Evolutionary conservation across 1,140 invertebrate species (phyloP).

Genomic region (Drosophila albomicans): DNA sequence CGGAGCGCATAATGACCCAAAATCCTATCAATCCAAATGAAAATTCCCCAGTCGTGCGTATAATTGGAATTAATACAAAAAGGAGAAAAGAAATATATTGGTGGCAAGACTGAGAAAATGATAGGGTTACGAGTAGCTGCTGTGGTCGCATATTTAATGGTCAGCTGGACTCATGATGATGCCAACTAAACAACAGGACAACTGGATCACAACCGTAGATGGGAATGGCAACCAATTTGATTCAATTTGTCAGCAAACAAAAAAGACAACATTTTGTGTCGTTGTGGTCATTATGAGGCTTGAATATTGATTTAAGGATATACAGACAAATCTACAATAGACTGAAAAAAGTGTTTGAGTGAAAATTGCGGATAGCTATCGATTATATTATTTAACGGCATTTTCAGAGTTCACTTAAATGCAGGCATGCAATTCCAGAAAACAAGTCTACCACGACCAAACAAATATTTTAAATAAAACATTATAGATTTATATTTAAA

Average conservation of each 20-base stretch:
- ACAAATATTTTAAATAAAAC: no score
- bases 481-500: no score
- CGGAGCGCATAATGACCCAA: slow-evolving; percentile 69
- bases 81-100: slow-evolving; percentile 61
- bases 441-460: no score
- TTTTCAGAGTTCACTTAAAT: no score
- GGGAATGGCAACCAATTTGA: slow-evolving; percentile 61
- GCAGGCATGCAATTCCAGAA: background rate
- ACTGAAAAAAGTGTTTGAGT: background rate
- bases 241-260: slow-evolving; percentile 62
- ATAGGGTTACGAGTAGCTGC: slow-evolving; percentile 16
- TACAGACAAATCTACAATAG: background rate
- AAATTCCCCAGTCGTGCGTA: slow-evolving; percentile 81
- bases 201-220: slow-evolving; percentile 21
- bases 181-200: slow-evolving; percentile 1
- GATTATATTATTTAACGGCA: no score
- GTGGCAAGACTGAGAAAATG: background rate
- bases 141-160: slow-evolving; percentile 48
- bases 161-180: slow-evolving; percentile 6
- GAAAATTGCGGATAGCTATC: no score
- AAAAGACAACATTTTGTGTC: slow-evolving; percentile 26
- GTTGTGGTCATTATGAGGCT: slow-evolving; percentile 3
- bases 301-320: background rate
- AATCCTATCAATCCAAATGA: slow-evolving; percentile 80
- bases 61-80: slow-evolving; percentile 83